phyloP scores from a whole-genome alignment of 2,113 vertebrate genomes.

The Heloderma charlesbogerti region DNA sequence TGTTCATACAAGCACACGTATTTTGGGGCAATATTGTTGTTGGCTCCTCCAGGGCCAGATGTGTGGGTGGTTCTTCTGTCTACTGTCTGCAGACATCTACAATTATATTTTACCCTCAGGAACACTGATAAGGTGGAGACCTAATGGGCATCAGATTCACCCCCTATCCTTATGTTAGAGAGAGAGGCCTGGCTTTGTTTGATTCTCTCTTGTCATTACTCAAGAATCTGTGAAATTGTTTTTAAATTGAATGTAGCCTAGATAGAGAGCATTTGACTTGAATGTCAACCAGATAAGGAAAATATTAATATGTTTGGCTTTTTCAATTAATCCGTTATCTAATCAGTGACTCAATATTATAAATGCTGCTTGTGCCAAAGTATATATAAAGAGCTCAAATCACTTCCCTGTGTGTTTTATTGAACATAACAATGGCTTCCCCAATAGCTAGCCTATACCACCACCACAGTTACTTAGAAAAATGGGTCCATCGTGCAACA shows the following conservation, averaged over 20 bases:
- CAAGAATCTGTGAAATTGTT: neutral
- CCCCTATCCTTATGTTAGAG: neutral
- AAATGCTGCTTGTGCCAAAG: neutral
- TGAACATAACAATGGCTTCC: neutral
- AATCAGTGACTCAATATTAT: conserved; percentile 4
- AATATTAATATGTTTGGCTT: neutral
- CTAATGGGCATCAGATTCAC: neutral
- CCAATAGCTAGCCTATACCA: neutral
- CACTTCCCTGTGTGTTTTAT: neutral
- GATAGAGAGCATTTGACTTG: conserved; percentile 2
- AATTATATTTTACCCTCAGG: neutral
- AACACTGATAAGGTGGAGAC: neutral
- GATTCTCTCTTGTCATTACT: neutral
- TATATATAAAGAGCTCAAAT: neutral
- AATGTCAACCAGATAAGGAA: neutral
- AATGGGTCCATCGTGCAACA: neutral
- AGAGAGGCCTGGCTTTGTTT: neutral
- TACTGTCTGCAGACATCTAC: neutral
- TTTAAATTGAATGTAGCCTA: conserved; percentile 10
- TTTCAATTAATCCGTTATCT: neutral
- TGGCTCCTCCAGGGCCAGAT: neutral
- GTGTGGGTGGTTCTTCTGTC: neutral
- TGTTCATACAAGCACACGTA: neutral
- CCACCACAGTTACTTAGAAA: conserved; percentile 10
- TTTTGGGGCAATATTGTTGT: neutral